These are phyloP conservation scores for Arge pagana DNA, from an alignment of 2,888 invertebrate genomes.

Conservation along the genomic window DNA sequence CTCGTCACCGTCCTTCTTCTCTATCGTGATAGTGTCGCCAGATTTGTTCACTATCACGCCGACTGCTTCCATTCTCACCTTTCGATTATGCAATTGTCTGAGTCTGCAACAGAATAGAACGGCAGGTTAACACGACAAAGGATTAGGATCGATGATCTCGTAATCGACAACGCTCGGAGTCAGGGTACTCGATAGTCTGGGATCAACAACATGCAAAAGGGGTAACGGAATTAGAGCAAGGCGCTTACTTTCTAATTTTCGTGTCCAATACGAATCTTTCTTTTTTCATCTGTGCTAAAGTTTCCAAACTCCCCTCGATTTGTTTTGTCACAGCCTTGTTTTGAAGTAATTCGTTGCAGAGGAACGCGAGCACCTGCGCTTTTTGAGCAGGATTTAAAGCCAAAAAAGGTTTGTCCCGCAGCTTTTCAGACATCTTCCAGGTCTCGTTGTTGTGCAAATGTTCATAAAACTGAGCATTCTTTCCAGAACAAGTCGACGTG, in stretches of 20 bases:
- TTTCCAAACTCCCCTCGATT: conserved; percentile 86
- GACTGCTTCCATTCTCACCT: conserved; percentile 73
- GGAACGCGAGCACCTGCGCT: conserved; percentile 84
- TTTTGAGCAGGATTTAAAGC: conserved; percentile 85
- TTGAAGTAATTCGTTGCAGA: conserved; percentile 93
- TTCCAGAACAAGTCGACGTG: conserved; percentile 69
- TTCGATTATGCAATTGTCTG: conserved; percentile 74
- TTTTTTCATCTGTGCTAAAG: conserved; percentile 82
- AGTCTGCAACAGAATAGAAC: conserved; percentile 58
- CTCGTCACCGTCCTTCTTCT: conserved; percentile 51
- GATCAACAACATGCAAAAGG: not conserved
- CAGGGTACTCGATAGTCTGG: no score
- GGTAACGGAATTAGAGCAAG: conserved; percentile 25
- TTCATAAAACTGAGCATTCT: conserved; percentile 81
- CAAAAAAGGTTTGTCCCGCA: conserved; percentile 84
- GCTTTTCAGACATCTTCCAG: conserved; percentile 78
- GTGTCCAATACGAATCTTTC: conserved; percentile 93
- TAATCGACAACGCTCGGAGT: no score
- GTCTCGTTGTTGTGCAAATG: conserved; percentile 76
- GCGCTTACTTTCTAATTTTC: conserved; percentile 84
- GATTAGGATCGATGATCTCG: no score
- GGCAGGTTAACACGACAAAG: no score
- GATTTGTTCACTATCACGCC: conserved; percentile 55
- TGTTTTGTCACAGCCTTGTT: conserved; percentile 90
- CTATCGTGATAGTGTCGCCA: conserved; percentile 53